phyloP scores from a whole-genome alignment of 53 echinoderm and acorn worm genomes.

The Patiria pectinifera region DNA sequence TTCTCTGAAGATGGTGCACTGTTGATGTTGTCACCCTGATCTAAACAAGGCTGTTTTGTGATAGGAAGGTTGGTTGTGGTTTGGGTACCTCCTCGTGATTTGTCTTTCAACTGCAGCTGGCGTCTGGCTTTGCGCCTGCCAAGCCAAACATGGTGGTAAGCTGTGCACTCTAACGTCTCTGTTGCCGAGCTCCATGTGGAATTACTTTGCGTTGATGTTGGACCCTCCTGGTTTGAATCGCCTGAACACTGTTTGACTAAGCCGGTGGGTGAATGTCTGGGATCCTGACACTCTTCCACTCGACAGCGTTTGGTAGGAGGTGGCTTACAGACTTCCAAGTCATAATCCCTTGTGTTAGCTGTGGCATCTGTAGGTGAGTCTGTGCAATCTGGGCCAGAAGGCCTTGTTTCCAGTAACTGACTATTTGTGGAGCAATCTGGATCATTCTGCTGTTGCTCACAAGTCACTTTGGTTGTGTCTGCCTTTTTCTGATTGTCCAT shows the following conservation, averaged over 20 bases:
- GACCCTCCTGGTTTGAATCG: background rate
- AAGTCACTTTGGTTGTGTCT: background rate
- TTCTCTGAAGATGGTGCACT: too few species aligned
- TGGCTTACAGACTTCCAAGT: constrained; percentile 27
- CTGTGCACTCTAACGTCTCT: constrained; percentile 36
- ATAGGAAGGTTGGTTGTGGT: background rate
- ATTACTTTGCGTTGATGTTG: background rate
- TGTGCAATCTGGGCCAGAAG: background rate
- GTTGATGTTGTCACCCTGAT: too few species aligned
- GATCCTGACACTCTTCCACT: constrained; percentile 2
- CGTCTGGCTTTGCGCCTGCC: constrained; percentile 88
- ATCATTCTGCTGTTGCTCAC: background rate
- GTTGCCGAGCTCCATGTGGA: constrained; percentile 7
- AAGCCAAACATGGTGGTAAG: constrained; percentile 81
- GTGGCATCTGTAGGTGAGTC: background rate
- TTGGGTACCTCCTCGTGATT: constrained; percentile 24
- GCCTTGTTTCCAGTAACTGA: background rate
- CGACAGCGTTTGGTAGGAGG: constrained; percentile 65
- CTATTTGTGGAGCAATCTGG: background rate
- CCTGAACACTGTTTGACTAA: background rate
- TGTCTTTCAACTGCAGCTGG: constrained; percentile 55
- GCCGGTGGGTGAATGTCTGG: background rate
- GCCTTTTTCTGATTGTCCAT: background rate
- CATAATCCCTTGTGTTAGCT: background rate
- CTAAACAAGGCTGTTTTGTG: background rate